Base-by-base conservation (phyloP, 2,888 invertebrate species). In the Isotomurus palustris region DNA sequence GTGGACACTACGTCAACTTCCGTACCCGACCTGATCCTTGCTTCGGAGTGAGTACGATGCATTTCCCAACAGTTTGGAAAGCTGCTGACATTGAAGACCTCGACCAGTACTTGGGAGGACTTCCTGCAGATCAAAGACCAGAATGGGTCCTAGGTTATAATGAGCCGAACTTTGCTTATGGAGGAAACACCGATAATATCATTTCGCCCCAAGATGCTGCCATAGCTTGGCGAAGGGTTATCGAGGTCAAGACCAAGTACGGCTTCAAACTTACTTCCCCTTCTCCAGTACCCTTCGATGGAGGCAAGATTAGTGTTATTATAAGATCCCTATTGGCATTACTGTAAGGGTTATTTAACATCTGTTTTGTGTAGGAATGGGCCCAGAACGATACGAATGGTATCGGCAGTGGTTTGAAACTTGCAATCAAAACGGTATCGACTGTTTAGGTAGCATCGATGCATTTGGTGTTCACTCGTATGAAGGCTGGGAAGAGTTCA, bases 141-240 rank as follows among this genome's bases (percentile, higher is more conserved):
- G 49, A 49, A 28, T 49, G 49, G 49, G 49, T 49, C 14, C 35
- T 49, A n/a, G 49, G 49, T 12, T 49, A 49, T 24, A 49, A 49
- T n/a, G 49, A 49, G 35, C 49, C 49, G 10, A 49, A 49, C n/a
- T 49, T 49, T 35, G 49, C 49, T 21, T 49, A 49, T 24, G 49
- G 49, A 49, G 49, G 36, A 36, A 24, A 6, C 49, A 47, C 17
- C 24, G 49, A 49, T 25, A 49, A 49, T 24, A 49, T 49, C 36
- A 49, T 49, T 36, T 49, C 49, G 19, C 49, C 49, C 24, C 36
- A 49, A 35, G 49, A 49, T 25, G 49, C 49, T 32, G 49, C 49
- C n/a, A 21, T 29, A 22, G 49, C 32, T n/a, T 49, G 49, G 49
- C 35, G 49, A 2, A 21, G 17, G 24, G 49, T 49, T 1, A 36